Evolutionary conservation across 2,113 vertebrate species (phyloP).

Genomic region (Myrmophylax atrothorax): DNA sequence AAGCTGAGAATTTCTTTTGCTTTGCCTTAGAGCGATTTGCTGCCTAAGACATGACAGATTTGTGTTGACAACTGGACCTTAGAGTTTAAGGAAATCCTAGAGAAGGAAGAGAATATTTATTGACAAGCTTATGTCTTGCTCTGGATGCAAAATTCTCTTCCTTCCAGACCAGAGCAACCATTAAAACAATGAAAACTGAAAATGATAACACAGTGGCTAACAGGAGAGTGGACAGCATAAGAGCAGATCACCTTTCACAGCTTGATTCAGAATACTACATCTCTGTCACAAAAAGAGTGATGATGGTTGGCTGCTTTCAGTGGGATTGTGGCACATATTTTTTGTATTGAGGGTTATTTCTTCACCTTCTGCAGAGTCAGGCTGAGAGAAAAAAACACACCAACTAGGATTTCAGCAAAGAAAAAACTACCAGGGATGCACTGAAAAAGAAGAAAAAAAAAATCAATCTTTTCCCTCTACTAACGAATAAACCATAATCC

Average conservation of each 20-base stretch:
- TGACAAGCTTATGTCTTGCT: slow-evolving; percentile 1
- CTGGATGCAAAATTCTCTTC: neutral
- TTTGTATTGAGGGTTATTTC: slow-evolving; percentile 25
- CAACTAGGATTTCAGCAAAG: slow-evolving; percentile 18
- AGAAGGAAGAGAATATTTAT: neutral
- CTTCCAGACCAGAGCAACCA: neutral
- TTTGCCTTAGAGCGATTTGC: slow-evolving; percentile 44
- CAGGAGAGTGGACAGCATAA: neutral
- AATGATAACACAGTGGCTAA: neutral
- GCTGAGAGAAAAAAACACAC: neutral
- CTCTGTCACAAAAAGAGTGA: neutral
- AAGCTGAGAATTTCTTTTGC: slow-evolving; percentile 26
- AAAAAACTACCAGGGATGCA: slow-evolving; percentile 35
- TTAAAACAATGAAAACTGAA: neutral
- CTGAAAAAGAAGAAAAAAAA: neutral
- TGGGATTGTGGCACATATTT: slow-evolving; percentile 39
- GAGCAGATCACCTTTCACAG: neutral
- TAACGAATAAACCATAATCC: slow-evolving; percentile 58
- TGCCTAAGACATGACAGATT: slow-evolving; percentile 36
- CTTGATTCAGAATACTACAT: neutral
- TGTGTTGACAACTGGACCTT: slow-evolving; percentile 34
- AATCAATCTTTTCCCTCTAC: slow-evolving; percentile 15
- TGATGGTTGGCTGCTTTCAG: neutral
- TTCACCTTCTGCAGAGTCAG: slow-evolving; percentile 24
- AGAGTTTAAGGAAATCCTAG: slow-evolving; percentile 32